Evolutionary conservation across 2,113 vertebrate genomes (phyloP).

Genomic region (Nycticorax nycticorax): DNA sequence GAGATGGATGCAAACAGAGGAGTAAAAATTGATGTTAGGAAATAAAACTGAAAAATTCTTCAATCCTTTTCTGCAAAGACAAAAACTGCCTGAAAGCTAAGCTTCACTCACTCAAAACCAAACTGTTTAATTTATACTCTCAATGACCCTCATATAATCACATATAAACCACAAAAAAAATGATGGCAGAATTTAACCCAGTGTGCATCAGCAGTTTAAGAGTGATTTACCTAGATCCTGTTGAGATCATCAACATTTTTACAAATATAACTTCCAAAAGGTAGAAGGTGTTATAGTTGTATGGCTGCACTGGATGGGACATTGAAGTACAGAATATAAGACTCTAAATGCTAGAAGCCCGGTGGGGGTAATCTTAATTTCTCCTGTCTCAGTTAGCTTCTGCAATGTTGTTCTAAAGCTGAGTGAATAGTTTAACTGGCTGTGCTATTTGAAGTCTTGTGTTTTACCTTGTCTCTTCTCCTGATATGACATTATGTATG

Average conservation of each 20-base stretch:
- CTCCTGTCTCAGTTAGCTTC: not conserved
- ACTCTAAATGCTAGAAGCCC: not conserved
- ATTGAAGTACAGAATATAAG: not conserved
- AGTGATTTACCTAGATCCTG: not conserved
- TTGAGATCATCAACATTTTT: not conserved
- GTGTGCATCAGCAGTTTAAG: not conserved
- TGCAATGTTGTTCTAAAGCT: not conserved
- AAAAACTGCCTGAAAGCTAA: not conserved
- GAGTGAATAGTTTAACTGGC: not conserved
- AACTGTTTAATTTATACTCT: not conserved
- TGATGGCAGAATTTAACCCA: not conserved
- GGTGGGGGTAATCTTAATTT: not conserved
- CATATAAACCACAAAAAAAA: not conserved
- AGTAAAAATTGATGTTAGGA: not conserved
- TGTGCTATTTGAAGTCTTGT: not conserved
- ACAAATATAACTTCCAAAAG: not conserved
- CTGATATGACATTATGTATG: not conserved
- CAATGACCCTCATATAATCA: not conserved
- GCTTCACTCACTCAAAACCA: not conserved
- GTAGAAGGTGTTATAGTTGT: not conserved
- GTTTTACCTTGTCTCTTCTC: not conserved
- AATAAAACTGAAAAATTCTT: not conserved
- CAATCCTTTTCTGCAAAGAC: not conserved
- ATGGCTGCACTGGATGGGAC: not conserved
- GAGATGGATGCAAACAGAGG: not conserved